Evolutionary conservation across 2,797 vertebrate genomes (phyloP).

Genomic region (Danio kyathit): DNA sequence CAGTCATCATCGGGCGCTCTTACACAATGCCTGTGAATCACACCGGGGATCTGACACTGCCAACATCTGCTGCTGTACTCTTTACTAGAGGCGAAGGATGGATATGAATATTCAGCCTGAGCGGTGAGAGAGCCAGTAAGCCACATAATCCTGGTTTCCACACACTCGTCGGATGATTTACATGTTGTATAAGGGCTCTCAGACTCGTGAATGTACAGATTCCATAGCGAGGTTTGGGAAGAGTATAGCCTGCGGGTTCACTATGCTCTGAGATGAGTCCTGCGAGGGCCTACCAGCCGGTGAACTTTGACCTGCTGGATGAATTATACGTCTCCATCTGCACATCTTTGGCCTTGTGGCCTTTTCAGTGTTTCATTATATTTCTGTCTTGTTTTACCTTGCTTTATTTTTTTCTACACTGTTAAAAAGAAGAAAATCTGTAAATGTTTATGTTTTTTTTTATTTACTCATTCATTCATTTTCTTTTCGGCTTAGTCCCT

Average conservation of each 20-base stretch:
- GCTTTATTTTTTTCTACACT: neutral
- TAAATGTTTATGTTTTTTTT: too few species aligned
- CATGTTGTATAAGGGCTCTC: conserved; percentile 58
- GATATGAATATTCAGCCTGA: conserved; percentile 75
- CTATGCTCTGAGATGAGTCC: conserved; percentile 31
- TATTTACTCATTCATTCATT: too few species aligned
- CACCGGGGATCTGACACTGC: conserved; percentile 53
- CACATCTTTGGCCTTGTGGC: conserved; percentile 37
- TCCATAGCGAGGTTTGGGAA: conserved; percentile 46
- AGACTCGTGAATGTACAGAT: conserved; percentile 6
- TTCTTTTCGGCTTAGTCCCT: too few species aligned
- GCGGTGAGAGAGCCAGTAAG: conserved; percentile 68
- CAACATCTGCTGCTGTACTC: conserved; percentile 69
- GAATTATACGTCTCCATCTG: conserved; percentile 45
- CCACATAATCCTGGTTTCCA: conserved; percentile 66
- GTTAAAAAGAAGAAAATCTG: too few species aligned
- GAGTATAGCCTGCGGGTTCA: conserved; percentile 12
- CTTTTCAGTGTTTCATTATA: conserved; percentile 33
- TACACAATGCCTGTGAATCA: conserved; percentile 70
- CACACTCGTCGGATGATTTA: conserved; percentile 62
- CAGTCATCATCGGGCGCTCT: conserved; percentile 67
- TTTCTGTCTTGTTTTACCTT: conserved; percentile 26
- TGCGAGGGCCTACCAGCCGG: conserved; percentile 34
- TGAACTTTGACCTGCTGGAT: conserved; percentile 52
- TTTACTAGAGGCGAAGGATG: conserved; percentile 68